Base-by-base conservation (phyloP, 92 coral and sea anemone species). In the Epizoanthus stellaris region DNA sequence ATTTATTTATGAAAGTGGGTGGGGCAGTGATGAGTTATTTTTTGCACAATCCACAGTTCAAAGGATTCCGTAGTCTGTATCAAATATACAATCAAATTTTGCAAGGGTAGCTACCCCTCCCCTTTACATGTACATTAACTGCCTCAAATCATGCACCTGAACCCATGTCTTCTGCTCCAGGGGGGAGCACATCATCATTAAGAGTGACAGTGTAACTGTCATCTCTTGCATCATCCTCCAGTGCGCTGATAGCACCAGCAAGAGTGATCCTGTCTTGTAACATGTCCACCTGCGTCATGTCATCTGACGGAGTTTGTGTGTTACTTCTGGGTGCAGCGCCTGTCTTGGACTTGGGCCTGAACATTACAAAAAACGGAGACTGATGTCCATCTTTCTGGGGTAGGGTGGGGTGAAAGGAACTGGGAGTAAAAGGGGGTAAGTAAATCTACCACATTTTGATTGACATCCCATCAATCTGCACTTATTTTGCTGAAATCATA, bases 101-200 rank as follows among this genome's bases (percentile, higher is more conserved):
- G 36, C 0, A 30, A 30, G 36, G 36, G 36, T 30, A 30, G 36
- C 36, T 30, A 30, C 2, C 36, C 36, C 36, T 23, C 25, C 25
- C 25, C 36, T 1, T 30, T 30, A 30, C 36, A 30, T 30, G 36
- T 30, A 30, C 36, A 30, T 30, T 30, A 2, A 30, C 36, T 30
- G 36, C 34, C 34, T 30, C 34, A 30, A 30, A 21, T 40, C 1
- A 1, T 47, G 45, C 25, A 92, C 98, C 98, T 58, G 98, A 88
- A 16, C 99, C 98, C 91, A 97, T 93, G 70, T 97, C 98, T 79
- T 97, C 97, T 16, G 98, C 96, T 12, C 93, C 98, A 70, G 91
- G 88, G 23, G 99, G 99, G 54, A 97, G 82, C 2, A 95, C 85
- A 87, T 90, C 92, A 52, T 93, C 93, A 40, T 92, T 88, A 49